Evolutionary conservation across 2,113 vertebrate species (phyloP).

Genomic region (Nycticebus coucang): DNA sequence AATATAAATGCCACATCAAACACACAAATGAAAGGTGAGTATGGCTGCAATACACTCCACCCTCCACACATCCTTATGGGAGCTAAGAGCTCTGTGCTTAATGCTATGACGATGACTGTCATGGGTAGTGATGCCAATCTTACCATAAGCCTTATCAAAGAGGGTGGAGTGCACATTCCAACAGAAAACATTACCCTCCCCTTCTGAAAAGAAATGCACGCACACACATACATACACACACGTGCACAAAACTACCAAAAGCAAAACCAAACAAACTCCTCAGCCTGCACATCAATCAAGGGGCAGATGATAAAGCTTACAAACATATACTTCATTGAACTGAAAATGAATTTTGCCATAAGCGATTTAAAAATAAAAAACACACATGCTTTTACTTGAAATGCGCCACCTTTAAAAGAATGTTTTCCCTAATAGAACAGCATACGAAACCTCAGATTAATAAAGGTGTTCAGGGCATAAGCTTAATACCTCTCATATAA

Average conservation of each 20-base stretch:
- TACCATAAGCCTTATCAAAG: conserved; percentile 74
- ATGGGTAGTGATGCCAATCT: conserved; percentile 81
- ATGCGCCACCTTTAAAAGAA: conserved; percentile 53
- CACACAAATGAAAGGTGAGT: conserved; percentile 90
- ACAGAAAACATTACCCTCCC: conserved; percentile 79
- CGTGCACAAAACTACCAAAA: conserved; percentile 60
- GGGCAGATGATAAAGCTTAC: conserved; percentile 70
- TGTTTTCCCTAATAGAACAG: conserved; percentile 35
- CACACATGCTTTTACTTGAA: conserved; percentile 43
- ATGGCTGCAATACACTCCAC: conserved; percentile 85
- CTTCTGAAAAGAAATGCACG: conserved; percentile 72
- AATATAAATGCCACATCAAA: conserved; percentile 92
- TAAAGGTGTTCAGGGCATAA: conserved; percentile 32
- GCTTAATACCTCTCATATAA: conserved; percentile 8
- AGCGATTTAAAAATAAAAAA: conserved; percentile 66
- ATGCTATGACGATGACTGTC: conserved; percentile 83
- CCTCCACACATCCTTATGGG: conserved; percentile 79
- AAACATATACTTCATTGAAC: conserved; percentile 65
- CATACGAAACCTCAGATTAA: conserved; percentile 58
- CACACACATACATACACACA: conserved; percentile 15
- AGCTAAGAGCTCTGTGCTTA: conserved; percentile 81
- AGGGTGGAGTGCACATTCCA: conserved; percentile 78
- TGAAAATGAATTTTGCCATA: conserved; percentile 62
- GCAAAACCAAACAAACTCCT: conserved; percentile 67
- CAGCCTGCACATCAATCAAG: conserved; percentile 37